Evolutionary conservation across 2,888 invertebrate species (phyloP).

Genomic region (Andrena marginata): DNA sequence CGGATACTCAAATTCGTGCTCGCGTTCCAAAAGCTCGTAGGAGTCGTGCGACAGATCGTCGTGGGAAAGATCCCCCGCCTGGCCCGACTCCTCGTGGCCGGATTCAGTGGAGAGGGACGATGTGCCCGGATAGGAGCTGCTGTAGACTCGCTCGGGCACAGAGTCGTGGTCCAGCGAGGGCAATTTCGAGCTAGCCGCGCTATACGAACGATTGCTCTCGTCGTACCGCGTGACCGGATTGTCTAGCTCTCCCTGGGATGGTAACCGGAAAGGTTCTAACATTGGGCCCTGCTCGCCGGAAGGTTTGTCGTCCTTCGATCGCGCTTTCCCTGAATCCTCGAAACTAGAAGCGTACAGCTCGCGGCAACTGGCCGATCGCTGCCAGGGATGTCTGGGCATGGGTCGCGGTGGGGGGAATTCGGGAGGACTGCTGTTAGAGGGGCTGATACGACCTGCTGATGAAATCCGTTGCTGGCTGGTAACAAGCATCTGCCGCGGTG

Average conservation of each 20-base stretch:
- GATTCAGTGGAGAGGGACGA: slow-evolving; percentile 89
- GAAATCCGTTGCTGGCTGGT: slow-evolving; percentile 82
- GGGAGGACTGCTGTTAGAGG: slow-evolving; percentile 85
- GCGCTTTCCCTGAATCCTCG: slow-evolving; percentile 90
- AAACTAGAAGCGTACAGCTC: slow-evolving; percentile 92
- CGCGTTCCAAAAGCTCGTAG: slow-evolving; percentile 93
- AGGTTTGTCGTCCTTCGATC: slow-evolving; percentile 83
- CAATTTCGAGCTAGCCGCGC: slow-evolving; percentile 88
- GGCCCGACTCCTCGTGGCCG: slow-evolving; percentile 87
- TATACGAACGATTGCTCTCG: slow-evolving; percentile 89
- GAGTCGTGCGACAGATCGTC: slow-evolving; percentile 96
- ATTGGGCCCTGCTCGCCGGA: slow-evolving; percentile 62
- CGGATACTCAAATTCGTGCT: slow-evolving; percentile 83
- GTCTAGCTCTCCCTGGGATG: slow-evolving; percentile 86
- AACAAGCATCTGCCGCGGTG: slow-evolving; percentile 76
- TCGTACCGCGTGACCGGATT: slow-evolving; percentile 91
- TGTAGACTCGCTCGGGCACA: slow-evolving; percentile 91
- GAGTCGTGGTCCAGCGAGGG: slow-evolving; percentile 90
- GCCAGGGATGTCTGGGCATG: slow-evolving; percentile 87
- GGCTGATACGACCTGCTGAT: slow-evolving; percentile 85
- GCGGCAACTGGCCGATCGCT: slow-evolving; percentile 93
- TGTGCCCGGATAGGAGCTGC: slow-evolving; percentile 94
- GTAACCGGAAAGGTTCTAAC: slow-evolving; percentile 79
- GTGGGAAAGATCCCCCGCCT: slow-evolving; percentile 90
- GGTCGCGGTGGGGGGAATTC: slow-evolving; percentile 85